Evolutionary conservation across 2,797 vertebrate species (phyloP).

Genomic region (Phylloscopus collybita): DNA sequence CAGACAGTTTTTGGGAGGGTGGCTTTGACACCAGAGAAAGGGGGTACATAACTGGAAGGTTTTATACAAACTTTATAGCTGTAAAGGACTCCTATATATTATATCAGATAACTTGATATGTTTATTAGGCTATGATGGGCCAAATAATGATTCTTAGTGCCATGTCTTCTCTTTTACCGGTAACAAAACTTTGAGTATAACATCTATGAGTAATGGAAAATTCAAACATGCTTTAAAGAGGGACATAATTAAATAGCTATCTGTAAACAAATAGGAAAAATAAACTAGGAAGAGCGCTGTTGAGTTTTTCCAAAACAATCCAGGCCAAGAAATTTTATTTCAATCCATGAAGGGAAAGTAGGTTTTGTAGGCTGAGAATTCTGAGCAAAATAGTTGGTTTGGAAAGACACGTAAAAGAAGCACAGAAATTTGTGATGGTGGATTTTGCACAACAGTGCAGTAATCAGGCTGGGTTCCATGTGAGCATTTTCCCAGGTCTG

Average conservation of each 20-base stretch:
- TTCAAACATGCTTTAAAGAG: background rate
- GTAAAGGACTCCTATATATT: background rate
- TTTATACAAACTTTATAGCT: background rate
- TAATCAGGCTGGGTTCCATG: background rate
- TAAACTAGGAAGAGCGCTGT: background rate
- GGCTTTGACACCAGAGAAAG: background rate
- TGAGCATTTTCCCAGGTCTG: background rate
- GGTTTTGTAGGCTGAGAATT: background rate
- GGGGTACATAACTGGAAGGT: background rate
- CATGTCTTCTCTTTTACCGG: background rate
- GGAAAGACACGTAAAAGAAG: background rate
- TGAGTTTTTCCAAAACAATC: background rate
- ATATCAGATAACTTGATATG: no score
- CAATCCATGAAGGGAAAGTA: background rate
- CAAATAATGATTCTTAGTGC: background rate
- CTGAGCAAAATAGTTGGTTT: background rate
- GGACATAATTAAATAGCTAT: background rate
- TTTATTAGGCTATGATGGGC: background rate
- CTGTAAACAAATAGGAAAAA: background rate
- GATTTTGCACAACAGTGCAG: rapidly evolving
- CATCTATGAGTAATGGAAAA: background rate
- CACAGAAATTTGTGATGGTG: background rate
- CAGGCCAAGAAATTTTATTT: background rate
- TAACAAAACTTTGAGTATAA: background rate
- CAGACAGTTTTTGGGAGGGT: background rate